Percentiles rank a stretch among this genome's conserved stretches.
Conservation (phyloP, 2,113 vertebrate genomes). For the Onychorhynchus coronatus region DNA sequence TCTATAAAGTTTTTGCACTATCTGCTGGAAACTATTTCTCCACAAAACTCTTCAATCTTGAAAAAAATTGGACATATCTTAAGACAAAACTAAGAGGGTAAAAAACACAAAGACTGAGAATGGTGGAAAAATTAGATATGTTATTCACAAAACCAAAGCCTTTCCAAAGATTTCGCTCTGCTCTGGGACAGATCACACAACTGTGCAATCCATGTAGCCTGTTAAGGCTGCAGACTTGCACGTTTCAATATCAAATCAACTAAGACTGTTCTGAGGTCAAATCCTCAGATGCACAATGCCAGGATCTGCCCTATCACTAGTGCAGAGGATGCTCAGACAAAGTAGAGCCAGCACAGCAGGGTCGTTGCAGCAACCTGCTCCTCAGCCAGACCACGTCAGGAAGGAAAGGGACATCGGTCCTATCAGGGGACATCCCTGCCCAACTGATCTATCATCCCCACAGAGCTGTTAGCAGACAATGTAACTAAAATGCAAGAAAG, state of each 20-base stretch:
- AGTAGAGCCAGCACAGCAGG: accelerated
- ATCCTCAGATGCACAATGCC: background rate
- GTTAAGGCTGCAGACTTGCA: background rate
- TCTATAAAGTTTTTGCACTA: constrained; percentile 9
- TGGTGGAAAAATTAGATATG: background rate
- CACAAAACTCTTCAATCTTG: background rate
- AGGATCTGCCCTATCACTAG: background rate
- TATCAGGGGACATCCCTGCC: background rate
- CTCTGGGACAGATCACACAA: background rate
- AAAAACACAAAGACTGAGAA: background rate
- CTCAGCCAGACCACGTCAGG: accelerated
- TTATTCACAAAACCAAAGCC: background rate
- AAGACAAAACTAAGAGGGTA: background rate
- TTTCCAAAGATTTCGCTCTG: background rate
- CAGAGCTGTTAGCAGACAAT: background rate
- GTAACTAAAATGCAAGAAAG: background rate
- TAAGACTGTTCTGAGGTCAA: background rate
- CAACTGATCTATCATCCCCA: background rate
- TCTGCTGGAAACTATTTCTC: constrained; percentile 11
- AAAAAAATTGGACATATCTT: background rate
- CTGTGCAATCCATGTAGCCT: background rate
- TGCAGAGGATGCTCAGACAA: background rate
- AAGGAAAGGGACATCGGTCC: background rate
- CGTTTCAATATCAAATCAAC: accelerated
- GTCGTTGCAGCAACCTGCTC: background rate